Base-by-base conservation (phyloP, 2,113 vertebrate genomes). In the Perca flavescens region DNA sequence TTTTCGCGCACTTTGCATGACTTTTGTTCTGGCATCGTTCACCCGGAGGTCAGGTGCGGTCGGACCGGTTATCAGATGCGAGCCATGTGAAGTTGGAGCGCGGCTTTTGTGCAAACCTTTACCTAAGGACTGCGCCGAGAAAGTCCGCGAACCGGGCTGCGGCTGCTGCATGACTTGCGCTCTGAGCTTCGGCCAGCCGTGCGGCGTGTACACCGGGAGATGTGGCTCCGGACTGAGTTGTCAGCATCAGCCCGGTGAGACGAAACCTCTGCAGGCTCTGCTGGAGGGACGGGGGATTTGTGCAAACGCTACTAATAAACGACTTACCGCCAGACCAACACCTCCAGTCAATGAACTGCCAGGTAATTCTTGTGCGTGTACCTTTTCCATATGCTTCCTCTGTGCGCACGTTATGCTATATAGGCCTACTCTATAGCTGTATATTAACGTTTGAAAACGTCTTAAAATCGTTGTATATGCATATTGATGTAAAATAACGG, bases 161-260 rank as follows among this genome's bases (percentile, higher is more conserved):
- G 97, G 97, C 85, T 99, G 97, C 94, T 99, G 97, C 94, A 50
- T 96, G 94, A 97, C 96, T 2, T 99, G 97, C 89, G 97, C 97
- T 56, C 93, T 97, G 64, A 89, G 77, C 0, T 79, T 77, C 69
- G 97, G 97, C 4, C 94, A 95, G 77, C 79, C 92, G 15, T 99
- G 97, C 93, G 97, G 97, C 21, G 95, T 98, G 71, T 99, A 99
- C 94, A 97, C 96, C 4, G 96, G 97, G 79, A 96, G 96, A 88
- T 98, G 97, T 75, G 96, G 97, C 43, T 71, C 95, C 0, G 96
- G 96, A 0, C 93, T 97, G 64, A 93, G 87, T 68, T 98, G 97
- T 90, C 96, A 93, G 74, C 96, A 96, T 63, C 94, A 85, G 58
- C 90, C 89, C 2, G 96, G 95, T 0, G 97, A 97, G 83, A 93